Evolutionary conservation across 2,113 vertebrate genomes (phyloP).

Genomic region (Mixornis gularis): DNA sequence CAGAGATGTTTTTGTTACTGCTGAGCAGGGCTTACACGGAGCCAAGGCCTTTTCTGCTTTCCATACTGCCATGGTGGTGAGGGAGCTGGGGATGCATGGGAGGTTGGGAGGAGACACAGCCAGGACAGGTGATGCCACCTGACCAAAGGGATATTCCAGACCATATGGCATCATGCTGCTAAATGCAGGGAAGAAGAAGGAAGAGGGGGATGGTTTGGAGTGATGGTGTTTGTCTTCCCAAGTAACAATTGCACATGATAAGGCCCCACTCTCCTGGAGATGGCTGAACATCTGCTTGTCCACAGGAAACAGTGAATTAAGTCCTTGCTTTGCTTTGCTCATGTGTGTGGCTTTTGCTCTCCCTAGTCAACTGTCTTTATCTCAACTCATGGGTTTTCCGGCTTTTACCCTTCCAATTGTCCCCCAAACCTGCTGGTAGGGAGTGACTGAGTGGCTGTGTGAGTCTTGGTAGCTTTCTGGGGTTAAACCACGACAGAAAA

Average conservation of each 20-base stretch:
- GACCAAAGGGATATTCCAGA: neutral
- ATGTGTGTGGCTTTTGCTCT: neutral
- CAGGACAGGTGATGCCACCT: neutral
- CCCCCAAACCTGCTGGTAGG: neutral
- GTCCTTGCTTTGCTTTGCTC: neutral
- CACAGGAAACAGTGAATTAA: neutral
- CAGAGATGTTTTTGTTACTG: neutral
- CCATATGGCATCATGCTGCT: neutral
- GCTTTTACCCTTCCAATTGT: neutral
- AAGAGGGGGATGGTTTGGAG: neutral
- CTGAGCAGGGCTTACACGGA: neutral
- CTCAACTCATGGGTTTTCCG: neutral
- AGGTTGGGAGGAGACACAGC: neutral
- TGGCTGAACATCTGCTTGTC: neutral
- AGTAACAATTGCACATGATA: neutral
- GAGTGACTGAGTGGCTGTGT: neutral
- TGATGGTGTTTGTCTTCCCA: neutral
- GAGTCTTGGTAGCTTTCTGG: neutral
- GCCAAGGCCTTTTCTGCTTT: neutral
- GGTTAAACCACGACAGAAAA: neutral
- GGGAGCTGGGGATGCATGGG: rapidly evolving
- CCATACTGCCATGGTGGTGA: rapidly evolving
- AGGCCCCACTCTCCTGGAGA: neutral
- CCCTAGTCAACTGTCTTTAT: neutral
- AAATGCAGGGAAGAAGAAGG: neutral